Conservation (phyloP, 2,113 vertebrate genomes). For the Probosciger aterrimus region DNA sequence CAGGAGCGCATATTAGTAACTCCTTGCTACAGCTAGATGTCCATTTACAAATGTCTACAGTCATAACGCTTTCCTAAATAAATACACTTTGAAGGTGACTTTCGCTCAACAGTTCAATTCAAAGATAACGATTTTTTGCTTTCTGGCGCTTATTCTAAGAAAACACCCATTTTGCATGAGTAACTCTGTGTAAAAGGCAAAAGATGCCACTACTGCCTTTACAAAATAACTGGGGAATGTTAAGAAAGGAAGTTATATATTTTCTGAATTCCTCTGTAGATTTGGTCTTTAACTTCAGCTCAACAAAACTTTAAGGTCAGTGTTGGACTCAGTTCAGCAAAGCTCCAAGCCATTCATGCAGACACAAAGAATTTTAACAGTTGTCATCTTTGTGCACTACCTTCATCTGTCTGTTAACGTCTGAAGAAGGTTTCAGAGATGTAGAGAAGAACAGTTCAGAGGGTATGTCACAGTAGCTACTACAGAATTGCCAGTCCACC, state of each 20-base stretch:
- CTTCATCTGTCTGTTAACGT: accelerated
- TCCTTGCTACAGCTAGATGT: not conserved
- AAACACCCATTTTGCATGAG: not conserved
- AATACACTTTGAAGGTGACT: conserved; percentile 32
- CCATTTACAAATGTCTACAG: not conserved
- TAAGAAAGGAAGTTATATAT: not conserved
- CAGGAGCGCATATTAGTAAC: not conserved
- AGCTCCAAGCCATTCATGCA: not conserved
- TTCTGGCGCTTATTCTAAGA: not conserved
- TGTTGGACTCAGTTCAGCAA: not conserved
- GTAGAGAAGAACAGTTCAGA: not conserved
- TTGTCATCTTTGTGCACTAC: not conserved
- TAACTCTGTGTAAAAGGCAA: not conserved
- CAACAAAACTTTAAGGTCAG: not conserved
- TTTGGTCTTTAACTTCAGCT: not conserved
- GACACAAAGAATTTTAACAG: not conserved
- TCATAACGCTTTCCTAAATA: not conserved
- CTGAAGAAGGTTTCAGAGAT: not conserved
- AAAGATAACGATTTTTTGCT: not conserved
- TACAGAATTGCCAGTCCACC: not conserved
- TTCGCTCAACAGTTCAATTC: not conserved
- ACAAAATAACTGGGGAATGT: not conserved
- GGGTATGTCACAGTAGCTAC: accelerated
- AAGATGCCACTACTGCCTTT: not conserved
- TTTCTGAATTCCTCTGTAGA: not conserved